phyloP scores from a whole-genome alignment of 2,113 vertebrate species.

The Chaenocephalus aceratus region DNA sequence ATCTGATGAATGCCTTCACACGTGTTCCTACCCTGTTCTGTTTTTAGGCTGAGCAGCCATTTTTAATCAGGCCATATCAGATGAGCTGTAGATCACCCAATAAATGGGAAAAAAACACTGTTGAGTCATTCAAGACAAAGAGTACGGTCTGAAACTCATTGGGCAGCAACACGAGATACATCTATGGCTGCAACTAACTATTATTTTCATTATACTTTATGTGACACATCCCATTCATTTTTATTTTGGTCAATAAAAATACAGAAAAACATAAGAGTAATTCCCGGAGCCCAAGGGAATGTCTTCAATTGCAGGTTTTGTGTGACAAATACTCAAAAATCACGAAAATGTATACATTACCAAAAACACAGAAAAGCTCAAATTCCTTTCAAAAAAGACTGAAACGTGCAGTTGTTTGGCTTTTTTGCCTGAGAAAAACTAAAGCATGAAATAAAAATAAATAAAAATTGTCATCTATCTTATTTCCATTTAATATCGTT shows the following conservation, averaged over 20 bases:
- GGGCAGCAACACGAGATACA: slow-evolving; percentile 6
- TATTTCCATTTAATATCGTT: no score
- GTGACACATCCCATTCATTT: slow-evolving; percentile 2
- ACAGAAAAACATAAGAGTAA: background rate
- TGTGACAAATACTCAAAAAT: no score
- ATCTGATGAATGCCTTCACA: slow-evolving; percentile 67
- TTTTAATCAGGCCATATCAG: slow-evolving; percentile 61
- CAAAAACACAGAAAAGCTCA: background rate
- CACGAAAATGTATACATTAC: no score
- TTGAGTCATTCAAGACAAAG: background rate
- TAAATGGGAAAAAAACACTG: slow-evolving; percentile 20
- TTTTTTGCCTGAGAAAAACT: background rate
- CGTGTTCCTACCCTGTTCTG: slow-evolving; percentile 49
- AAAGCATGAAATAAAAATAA: background rate
- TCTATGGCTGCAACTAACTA: background rate
- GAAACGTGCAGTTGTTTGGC: background rate
- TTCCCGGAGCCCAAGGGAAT: background rate
- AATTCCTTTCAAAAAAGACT: background rate
- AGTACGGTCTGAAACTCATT: slow-evolving; percentile 23
- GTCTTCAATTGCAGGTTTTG: no score
- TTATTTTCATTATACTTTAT: background rate
- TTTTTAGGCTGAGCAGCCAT: slow-evolving; percentile 66
- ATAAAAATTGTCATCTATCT: no score
- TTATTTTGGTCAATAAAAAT: slow-evolving; percentile 3
- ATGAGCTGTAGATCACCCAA: slow-evolving; percentile 45